phyloP scores from a whole-genome alignment of 2,113 vertebrate genomes.

The Charadrius vociferus region DNA sequence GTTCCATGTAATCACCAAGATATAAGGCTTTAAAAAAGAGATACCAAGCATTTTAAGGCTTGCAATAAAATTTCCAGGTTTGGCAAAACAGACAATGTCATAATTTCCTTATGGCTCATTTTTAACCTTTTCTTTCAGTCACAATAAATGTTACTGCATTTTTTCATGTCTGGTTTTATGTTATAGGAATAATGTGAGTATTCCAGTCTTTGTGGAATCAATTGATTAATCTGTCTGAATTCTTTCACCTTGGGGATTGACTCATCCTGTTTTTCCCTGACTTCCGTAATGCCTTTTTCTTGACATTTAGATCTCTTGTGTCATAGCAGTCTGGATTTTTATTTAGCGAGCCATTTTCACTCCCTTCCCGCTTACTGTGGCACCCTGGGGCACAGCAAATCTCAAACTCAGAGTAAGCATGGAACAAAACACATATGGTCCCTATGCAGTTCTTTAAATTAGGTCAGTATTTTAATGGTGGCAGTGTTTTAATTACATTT shows the following conservation, averaged over 20 bases:
- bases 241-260: slow-evolving; percentile 7
- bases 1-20: neutral
- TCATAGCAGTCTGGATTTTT: neutral
- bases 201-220: neutral
- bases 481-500: neutral
- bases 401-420: neutral
- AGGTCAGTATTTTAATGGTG: neutral
- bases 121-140: slow-evolving; percentile 54
- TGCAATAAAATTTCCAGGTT: slow-evolving; percentile 3
- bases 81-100: slow-evolving; percentile 19
- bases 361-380: neutral
- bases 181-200: slow-evolving; percentile 27
- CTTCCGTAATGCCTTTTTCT: neutral
- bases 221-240: slow-evolving; percentile 38
- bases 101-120: slow-evolving; percentile 51
- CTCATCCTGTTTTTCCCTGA: neutral
- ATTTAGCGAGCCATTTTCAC: neutral
- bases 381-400: neutral
- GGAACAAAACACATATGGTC: neutral
- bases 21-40: neutral
- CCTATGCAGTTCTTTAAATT: neutral
- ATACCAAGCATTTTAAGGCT: neutral
- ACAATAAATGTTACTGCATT: neutral
- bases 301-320: slow-evolving; percentile 11
- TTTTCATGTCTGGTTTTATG: slow-evolving; percentile 23